Base-by-base conservation (phyloP, 2,113 vertebrate species). In the Bombycilla garrulus region DNA sequence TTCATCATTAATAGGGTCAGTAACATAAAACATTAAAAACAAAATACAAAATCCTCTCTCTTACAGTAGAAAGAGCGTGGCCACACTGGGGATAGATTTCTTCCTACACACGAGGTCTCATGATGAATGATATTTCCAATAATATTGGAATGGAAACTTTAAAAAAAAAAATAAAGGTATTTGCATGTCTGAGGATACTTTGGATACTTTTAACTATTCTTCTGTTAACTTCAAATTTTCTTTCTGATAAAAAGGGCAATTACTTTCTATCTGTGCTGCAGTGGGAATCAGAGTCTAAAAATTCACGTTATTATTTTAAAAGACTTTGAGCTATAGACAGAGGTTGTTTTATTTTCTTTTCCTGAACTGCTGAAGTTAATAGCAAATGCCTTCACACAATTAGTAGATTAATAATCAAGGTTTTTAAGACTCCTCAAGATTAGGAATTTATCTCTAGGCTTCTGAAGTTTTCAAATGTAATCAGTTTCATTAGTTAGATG, bases 401-500 rank as follows among this genome's bases (percentile, higher is more conserved):
- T 94, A 96, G 36, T 40, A 94, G 91, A 91, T 93, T 95, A 92
- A 85, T 96, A 94, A 84, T 96, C 71, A 93, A 90, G 67, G 54
- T 54, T 88, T 96, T 95, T 82, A 96, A 88, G 57, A 92, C 85
- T 86, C 36, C 74, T 95, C 61, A 58, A 94, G 91, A 97, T 97
- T 95, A 92, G 53, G 53, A 96, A 93, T 74, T 91, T 97, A 95
- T 96, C 96, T 97, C 53, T 79, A 90, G 51, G 69, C 85, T 29
- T 92, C 92, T 71, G 0, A 26, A 96, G 82, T 94, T 76, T 84
- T 81, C 86, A 90, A 88, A 92, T 88, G 62, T 93, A 95, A 95
- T 96, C 82, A 91, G 61, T 95, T 96, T 96, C 95, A 97, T 96
- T 97, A 96, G 90, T 87, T 91, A 87, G 82, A 80, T 91, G 82